These are phyloP conservation scores for Hippocampus abdominalis DNA, from an alignment of 2,113 vertebrate species.

Conservation along the genomic window DNA sequence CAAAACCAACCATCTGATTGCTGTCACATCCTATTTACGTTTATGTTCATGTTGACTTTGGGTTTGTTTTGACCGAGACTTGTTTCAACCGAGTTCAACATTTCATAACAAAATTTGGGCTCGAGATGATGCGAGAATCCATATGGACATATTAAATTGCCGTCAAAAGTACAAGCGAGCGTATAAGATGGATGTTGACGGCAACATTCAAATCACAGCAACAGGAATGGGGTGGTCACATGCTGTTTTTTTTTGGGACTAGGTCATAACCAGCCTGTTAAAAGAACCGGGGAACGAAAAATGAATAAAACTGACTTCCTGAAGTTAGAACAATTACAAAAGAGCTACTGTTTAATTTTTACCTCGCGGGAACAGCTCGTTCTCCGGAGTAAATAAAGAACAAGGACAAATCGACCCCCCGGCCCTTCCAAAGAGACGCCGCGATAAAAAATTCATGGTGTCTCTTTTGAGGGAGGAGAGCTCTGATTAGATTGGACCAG, in stretches of 20 bases:
- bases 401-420: conserved; percentile 46
- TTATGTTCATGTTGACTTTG: neutral
- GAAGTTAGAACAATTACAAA: conserved; percentile 53
- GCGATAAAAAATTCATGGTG: conserved; percentile 15
- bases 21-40: conserved; percentile 1
- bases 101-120: neutral
- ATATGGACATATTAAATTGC: conserved; percentile 3
- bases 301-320: conserved; percentile 49
- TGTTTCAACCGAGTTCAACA: neutral
- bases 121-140: neutral
- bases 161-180: neutral
- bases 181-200: neutral
- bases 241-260: neutral
- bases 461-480: conserved; percentile 11
- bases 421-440: conserved; percentile 19
- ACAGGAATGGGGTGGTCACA: neutral
- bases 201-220: neutral
- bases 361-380: conserved; percentile 19
- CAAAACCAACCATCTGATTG: conserved; percentile 10
- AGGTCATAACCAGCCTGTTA: conserved; percentile 1
- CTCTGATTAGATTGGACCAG: conserved; percentile 3
- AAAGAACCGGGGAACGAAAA: neutral
- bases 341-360: conserved; percentile 45
- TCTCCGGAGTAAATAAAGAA: conserved; percentile 39
- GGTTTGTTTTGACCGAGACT: neutral